Evolutionary conservation across 92 coral and sea anemone genomes (phyloP).

Genomic region (Metridium senile): DNA sequence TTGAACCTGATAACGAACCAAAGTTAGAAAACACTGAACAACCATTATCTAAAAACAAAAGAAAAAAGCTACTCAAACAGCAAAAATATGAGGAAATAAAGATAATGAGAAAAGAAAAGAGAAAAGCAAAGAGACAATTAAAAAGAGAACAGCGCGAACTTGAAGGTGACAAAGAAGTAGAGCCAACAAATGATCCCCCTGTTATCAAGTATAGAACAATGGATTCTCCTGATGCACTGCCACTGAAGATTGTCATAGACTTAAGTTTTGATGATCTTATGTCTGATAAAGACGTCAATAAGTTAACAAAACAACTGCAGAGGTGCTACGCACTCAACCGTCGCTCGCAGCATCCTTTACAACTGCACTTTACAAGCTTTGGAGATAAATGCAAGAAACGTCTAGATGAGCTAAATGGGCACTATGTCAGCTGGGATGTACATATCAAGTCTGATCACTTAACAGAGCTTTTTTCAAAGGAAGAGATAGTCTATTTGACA

Average conservation of each 20-base stretch:
- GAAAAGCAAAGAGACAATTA: slow-evolving; percentile 57
- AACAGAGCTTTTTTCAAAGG: slow-evolving; percentile 69
- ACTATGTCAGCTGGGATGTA: slow-evolving; percentile 86
- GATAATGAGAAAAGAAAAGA: slow-evolving; percentile 57
- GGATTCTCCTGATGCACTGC: slow-evolving; percentile 78
- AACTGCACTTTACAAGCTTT: slow-evolving; percentile 88
- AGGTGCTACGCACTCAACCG: slow-evolving; percentile 88
- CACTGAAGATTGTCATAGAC: slow-evolving; percentile 81
- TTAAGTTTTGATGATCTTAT: slow-evolving; percentile 87
- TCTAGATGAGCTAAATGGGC: slow-evolving; percentile 60
- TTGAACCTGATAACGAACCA: not conserved
- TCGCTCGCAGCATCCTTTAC: slow-evolving; percentile 77
- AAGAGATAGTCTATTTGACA: slow-evolving; percentile 77
- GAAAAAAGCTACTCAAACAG: slow-evolving; percentile 72
- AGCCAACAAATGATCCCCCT: slow-evolving; percentile 18
- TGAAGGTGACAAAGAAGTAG: slow-evolving; percentile 41
- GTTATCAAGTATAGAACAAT: slow-evolving; percentile 70
- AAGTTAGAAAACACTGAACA: slow-evolving; percentile 1
- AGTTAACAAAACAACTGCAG: slow-evolving; percentile 88
- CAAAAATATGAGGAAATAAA: slow-evolving; percentile 71
- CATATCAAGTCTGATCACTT: slow-evolving; percentile 67
- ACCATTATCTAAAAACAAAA: slow-evolving; percentile 72
- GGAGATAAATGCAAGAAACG: slow-evolving; percentile 65
- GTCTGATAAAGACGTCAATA: slow-evolving; percentile 80
- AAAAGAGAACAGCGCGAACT: slow-evolving; percentile 50